Percentiles rank a stretch among this genome's conserved stretches.
These are phyloP conservation scores for Parnassius orleans DNA, from an alignment of 2,888 invertebrate species.

Conservation along the genomic window DNA sequence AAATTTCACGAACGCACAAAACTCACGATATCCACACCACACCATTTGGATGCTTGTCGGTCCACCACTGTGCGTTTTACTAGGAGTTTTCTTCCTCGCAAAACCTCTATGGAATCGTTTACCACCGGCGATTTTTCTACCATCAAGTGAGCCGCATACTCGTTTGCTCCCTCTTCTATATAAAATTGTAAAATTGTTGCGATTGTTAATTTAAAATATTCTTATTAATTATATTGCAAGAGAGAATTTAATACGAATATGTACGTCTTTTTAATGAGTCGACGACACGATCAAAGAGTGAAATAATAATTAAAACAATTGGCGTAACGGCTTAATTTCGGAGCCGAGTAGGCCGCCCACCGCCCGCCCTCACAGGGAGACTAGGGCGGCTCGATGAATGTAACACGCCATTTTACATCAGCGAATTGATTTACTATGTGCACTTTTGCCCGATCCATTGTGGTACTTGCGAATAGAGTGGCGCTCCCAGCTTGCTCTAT, in stretches of 20 bases:
- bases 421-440: slow-evolving; percentile 36
- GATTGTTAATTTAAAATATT: too few species aligned
- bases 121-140: too few species aligned
- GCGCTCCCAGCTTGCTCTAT: slow-evolving; percentile 26
- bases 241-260: slow-evolving; percentile 8
- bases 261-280: slow-evolving; percentile 25
- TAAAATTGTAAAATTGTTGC: too few species aligned
- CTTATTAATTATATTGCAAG: neutral
- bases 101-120: too few species aligned
- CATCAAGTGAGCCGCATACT: too few species aligned
- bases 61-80: too few species aligned
- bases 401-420: slow-evolving; percentile 35
- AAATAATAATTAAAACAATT: slow-evolving; percentile 39
- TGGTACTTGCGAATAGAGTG: slow-evolving; percentile 25
- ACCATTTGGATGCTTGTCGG: too few species aligned
- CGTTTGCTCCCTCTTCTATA: too few species aligned
- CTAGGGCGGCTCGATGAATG: slow-evolving; percentile 22
- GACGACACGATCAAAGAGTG: slow-evolving; percentile 33
- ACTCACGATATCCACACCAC: too few species aligned
- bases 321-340: slow-evolving; percentile 34
- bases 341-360: slow-evolving; percentile 21
- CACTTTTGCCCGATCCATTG: slow-evolving; percentile 33
- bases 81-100: too few species aligned
- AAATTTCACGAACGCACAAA: too few species aligned
- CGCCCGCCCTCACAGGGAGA: slow-evolving; percentile 7